Evolutionary conservation across 2,888 invertebrate genomes (phyloP), one percentile per base, ranked within the genome.

Genomic region (Rhagophthalmus giganteus): DNA sequence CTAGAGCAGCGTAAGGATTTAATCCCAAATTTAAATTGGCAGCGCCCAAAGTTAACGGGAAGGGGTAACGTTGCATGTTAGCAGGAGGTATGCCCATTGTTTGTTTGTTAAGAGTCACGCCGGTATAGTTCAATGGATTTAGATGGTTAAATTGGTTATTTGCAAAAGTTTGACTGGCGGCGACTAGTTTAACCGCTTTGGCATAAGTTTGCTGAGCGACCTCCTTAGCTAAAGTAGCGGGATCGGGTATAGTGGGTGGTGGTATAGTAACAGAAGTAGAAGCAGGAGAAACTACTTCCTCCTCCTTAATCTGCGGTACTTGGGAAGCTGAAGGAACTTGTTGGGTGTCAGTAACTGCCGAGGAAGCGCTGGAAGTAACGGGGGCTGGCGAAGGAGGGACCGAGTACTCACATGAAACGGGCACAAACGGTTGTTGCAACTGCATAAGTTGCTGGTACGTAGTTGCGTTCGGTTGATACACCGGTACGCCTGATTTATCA

Each of bases 331-430:
- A 55, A 57, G 49, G 66, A 44, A 53, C 60, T 49, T 53, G 58
- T 58, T 63, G 62, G 58, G 60, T 56, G 44, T 65, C 64, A 57
- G 66, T 64, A 61, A 65, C 65, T 57, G 65, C 66, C 35, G 66
- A 59, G 57, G 65, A 62, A 52, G 66, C 60, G 64, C 74, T 74
- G 58, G 62, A 62, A 47, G 61, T 59, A 54, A 63, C 58, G 58
- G 64, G 60, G 57, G 59, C 54, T 60, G 61, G 53, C 56, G 82
- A 81, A 77, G 84, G 82, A 78, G 85, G 82, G 80, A 82, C 82
- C 81, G 85, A 83, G 88, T 90, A 93, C 94, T 95, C 94, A 94
- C 94, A 94, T 90, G 94, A 93, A 83, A 94, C 93, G 86, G 94
- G 93, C 87, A 94, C 93, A 84, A 92, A 94, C 78, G 93, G 94